A percentile compares a stretch with the other conserved stretches of the same genome.
phyloP scores from a whole-genome alignment of 2,888 invertebrate species.

The Laothoe populi region DNA sequence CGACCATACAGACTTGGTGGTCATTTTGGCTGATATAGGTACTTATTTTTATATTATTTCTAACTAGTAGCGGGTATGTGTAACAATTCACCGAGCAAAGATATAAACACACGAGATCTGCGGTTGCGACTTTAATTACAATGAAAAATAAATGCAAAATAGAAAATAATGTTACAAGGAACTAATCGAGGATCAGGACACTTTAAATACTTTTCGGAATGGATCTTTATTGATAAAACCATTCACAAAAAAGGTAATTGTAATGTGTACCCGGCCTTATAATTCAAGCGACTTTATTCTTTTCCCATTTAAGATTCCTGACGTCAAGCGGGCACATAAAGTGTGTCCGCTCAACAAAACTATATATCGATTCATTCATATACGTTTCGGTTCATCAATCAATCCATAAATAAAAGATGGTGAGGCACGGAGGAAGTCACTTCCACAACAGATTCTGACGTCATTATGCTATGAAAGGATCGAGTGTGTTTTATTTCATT shows the following conservation, averaged over 20 bases:
- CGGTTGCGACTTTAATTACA: too few species aligned
- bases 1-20: too few species aligned
- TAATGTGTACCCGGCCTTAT: neutral
- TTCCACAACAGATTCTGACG: conserved; percentile 67
- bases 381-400: conserved; percentile 77
- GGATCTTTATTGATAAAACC: neutral
- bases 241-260: neutral
- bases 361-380: conserved; percentile 81
- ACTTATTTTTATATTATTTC: neutral
- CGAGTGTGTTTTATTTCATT: conserved; percentile 38
- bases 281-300: conserved; percentile 54
- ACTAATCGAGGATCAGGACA: too few species aligned
- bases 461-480: conserved; percentile 57
- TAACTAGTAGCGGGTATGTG: too few species aligned
- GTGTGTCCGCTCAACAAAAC: conserved; percentile 66
- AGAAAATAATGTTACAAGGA: too few species aligned
- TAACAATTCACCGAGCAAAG: too few species aligned
- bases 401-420: conserved; percentile 80
- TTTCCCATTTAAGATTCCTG: conserved; percentile 66
- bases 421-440: conserved; percentile 59
- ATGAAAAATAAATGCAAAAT: too few species aligned
- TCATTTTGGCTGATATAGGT: too few species aligned
- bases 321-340: conserved; percentile 73
- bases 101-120: too few species aligned
- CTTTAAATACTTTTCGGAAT: too few species aligned